Percentiles rank a stretch among this genome's conserved stretches.
Conservation (phyloP, 2,888 invertebrate species). For the Rhamphomyia laevipes region DNA sequence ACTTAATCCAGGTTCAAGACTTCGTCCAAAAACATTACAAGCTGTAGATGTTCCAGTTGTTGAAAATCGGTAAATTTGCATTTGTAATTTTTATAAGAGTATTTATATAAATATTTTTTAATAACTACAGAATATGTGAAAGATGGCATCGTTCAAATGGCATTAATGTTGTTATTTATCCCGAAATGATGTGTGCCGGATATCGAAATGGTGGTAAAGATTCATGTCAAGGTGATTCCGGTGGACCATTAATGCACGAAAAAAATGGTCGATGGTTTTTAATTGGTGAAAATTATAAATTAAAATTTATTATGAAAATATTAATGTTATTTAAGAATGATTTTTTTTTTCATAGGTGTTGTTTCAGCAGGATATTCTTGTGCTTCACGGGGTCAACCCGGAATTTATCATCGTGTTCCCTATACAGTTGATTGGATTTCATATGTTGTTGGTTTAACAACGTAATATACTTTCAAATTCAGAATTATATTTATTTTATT, state of each 20-base stretch:
- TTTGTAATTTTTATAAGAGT: background rate
- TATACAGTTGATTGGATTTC: conserved; percentile 90
- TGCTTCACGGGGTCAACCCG: conserved; percentile 85
- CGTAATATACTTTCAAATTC: conserved; percentile 20
- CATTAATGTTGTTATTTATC: conserved; percentile 63
- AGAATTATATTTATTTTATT: no score
- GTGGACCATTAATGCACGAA: conserved; percentile 84
- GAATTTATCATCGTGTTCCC: conserved; percentile 86
- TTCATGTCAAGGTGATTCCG: conserved; percentile 53
- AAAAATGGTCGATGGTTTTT: conserved; percentile 79
- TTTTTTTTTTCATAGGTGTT: conserved; percentile 43
- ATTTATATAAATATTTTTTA: background rate
- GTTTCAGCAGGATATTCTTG: conserved; percentile 92
- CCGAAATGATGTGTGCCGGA: conserved; percentile 92
- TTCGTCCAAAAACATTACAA: conserved; percentile 80
- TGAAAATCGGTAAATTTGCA: conserved; percentile 51
- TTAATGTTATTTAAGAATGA: background rate
- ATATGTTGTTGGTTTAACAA: conserved; percentile 41
- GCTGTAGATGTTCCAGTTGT: conserved; percentile 89
- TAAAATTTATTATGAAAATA: background rate
- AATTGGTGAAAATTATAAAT: conserved; percentile 40
- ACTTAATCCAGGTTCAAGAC: conserved; percentile 66
- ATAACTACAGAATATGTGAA: conserved; percentile 41
- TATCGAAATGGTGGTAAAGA: conserved; percentile 69
- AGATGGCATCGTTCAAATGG: conserved; percentile 54